These are phyloP conservation scores for Clarias platycephalus DNA, from an alignment of 2,797 vertebrate species.

Conservation along the genomic window DNA sequence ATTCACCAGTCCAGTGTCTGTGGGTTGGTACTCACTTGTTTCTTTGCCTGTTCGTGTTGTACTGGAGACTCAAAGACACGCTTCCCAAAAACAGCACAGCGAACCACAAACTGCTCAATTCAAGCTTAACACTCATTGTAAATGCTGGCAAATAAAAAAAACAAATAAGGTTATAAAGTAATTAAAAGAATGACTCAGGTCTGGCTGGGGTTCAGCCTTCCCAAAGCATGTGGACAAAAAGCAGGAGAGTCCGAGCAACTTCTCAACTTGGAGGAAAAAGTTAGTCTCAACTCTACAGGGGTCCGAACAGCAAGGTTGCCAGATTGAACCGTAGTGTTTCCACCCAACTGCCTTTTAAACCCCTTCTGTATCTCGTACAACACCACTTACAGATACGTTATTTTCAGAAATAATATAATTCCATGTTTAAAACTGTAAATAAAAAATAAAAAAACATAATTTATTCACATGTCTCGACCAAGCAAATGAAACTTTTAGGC, in stretches of 20 bases:
- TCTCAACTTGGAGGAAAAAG: constrained; percentile 60
- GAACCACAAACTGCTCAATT: constrained; percentile 56
- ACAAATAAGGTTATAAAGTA: constrained; percentile 30
- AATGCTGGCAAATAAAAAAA: constrained; percentile 30
- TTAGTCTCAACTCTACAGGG: constrained; percentile 49
- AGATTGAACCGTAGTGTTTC: neutral
- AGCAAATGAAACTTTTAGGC: neutral
- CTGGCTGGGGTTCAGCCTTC: constrained; percentile 19
- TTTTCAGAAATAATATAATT: neutral
- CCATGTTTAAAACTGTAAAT: neutral
- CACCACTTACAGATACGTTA: no score
- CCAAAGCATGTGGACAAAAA: constrained; percentile 20
- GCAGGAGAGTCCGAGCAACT: constrained; percentile 36
- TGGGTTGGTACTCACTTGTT: constrained; percentile 67
- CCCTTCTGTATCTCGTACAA: neutral
- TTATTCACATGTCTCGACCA: neutral
- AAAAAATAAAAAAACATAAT: no score
- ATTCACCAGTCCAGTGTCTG: neutral
- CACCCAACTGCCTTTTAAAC: neutral
- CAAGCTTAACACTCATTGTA: constrained; percentile 54
- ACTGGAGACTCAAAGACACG: constrained; percentile 65
- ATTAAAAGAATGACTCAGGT: constrained; percentile 42
- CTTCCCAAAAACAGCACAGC: constrained; percentile 66
- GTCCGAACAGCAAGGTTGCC: constrained; percentile 30
- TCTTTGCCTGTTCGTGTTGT: constrained; percentile 69